Conservation (phyloP, 2,797 vertebrate genomes). For the Podarcis siculus region DNA sequence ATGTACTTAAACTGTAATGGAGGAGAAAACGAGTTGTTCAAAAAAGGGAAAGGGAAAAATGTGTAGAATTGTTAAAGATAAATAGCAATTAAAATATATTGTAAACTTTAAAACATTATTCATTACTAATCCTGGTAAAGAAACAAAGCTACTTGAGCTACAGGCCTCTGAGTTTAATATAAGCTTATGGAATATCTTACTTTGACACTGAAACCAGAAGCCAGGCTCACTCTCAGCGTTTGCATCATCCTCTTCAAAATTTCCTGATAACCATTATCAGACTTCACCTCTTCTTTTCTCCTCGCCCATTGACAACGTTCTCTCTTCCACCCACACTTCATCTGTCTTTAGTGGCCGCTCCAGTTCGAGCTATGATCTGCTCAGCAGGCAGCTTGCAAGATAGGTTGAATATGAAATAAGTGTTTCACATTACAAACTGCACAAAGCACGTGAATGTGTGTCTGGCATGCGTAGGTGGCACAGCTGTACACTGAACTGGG, state of each 20-base stretch:
- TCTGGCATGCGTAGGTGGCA: not conserved
- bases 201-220: not conserved
- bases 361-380: not conserved
- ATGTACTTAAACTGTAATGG: conserved; percentile 31
- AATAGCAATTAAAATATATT: not conserved
- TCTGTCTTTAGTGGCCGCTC: not conserved
- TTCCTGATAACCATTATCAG: not conserved
- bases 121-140: not conserved
- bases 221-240: not conserved
- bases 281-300: not conserved
- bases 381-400: not conserved
- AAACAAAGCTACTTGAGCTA: not conserved
- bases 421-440: not conserved
- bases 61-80: not conserved
- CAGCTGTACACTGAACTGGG: not conserved
- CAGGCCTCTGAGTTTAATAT: not conserved
- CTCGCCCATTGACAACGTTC: not conserved
- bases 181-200: not conserved
- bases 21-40: conserved; percentile 30
- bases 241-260: not conserved
- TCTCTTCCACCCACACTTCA: not conserved
- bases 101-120: not conserved
- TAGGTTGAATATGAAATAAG: not conserved
- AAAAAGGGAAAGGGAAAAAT: not conserved
- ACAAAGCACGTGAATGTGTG: too few relatives aligned